phyloP scores from a whole-genome alignment of 2,888 invertebrate genomes.

The Priocnemis perturbator region DNA sequence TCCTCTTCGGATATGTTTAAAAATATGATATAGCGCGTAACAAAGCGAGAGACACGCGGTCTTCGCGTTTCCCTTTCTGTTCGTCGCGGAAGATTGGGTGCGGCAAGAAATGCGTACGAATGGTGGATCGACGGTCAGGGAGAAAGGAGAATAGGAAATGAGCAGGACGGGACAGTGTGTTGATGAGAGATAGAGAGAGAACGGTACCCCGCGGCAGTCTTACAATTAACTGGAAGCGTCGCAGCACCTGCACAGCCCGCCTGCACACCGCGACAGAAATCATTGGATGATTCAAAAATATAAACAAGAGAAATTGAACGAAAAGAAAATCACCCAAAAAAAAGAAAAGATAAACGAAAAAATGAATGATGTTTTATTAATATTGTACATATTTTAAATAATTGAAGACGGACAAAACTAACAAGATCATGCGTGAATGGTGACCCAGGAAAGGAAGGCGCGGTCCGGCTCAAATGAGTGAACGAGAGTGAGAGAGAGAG shows the following conservation, averaged over 20 bases:
- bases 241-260: not conserved
- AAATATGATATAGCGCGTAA: too few species aligned
- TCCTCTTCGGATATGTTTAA: too few species aligned
- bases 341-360: constrained; percentile 36
- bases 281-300: constrained; percentile 4
- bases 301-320: constrained; percentile 16
- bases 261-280: constrained; percentile 9
- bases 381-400: constrained; percentile 74
- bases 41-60: too few species aligned
- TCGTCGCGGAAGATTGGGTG: too few species aligned
- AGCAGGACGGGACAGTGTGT: too few species aligned
- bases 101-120: too few species aligned
- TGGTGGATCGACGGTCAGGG: too few species aligned
- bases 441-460: constrained; percentile 56
- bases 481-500: constrained; percentile 1
- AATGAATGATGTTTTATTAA: constrained; percentile 62
- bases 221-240: too few species aligned
- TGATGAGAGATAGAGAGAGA: too few species aligned
- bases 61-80: too few species aligned
- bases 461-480: constrained; percentile 32
- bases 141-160: too few species aligned
- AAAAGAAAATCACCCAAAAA: constrained; percentile 32
- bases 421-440: constrained; percentile 66
- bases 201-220: too few species aligned
- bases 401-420: constrained; percentile 67